Evolutionary conservation across 1,140 invertebrate genomes (phyloP), one percentile per base, ranked within the genome.

Genomic region (Monomorium pharaonis): DNA sequence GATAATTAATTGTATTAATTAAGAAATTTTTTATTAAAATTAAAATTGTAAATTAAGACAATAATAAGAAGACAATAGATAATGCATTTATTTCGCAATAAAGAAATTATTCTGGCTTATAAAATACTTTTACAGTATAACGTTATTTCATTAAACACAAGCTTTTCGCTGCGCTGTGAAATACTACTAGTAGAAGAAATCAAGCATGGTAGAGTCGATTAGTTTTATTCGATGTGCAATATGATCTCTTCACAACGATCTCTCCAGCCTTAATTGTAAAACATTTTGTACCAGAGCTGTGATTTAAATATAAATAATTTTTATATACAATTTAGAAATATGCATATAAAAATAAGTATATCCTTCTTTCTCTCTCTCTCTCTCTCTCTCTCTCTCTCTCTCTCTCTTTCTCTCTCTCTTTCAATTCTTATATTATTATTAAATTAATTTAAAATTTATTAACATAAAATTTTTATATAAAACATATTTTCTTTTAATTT

Each of bases 91-190:
- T 24, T 51, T 3, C n/a, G n/a, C n/a, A n/a, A n/a, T n/a, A 5
- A 14, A 24, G 60, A 49, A 51, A 24, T 51, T 67, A n/a, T 24
- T 37, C 5, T 24, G 3, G 1, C 16, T 27, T 12, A 2, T 9
- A 63, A 63, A 63, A 76, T 10, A 30, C 6, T 77, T 9, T 2
- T 14, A 18, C 51, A n/a, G 51, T 69, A 51, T 37, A 30, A 77
- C 14, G 7, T 49, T 56, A 9, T 18, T 80, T 80, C 30, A 51
- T 80, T 21, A 78, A 78, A 67, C 51, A 78, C 5, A 30, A 78
- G 27, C 18, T 6, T 27, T 21, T 6, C 12, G 3, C 14, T 47
- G 24, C 42, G 12, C 1, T 37, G 5, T 49, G 30, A 24, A 78
- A 14, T 78, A 49, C 12, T 37, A 63, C 12, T 37, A 63, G 10